Base-by-base conservation (phyloP, 2,888 invertebrate species). In the Watsonalla cultraria region DNA sequence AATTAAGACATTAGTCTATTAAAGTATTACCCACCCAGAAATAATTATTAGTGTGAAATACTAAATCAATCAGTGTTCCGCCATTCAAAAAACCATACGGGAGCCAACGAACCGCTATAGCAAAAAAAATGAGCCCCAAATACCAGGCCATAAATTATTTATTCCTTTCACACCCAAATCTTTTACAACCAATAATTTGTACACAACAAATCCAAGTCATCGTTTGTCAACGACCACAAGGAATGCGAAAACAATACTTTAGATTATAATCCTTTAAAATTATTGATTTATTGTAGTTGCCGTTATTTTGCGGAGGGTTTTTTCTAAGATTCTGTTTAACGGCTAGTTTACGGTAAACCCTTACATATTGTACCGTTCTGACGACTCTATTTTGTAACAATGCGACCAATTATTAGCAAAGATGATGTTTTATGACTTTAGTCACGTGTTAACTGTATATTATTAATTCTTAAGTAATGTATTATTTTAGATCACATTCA, bases 211-310 rank as follows among this genome's bases (percentile, higher is more conserved):
- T 62, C 74, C 67, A 65, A 64, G 61, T 61, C 59, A 58, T 61
- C 65, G 70, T 69, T 72, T 74, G 65, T 70, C 51, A 52, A 51
- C 59, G 65, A 72, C 72, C 75, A 68, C 72, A 73, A 58, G 70
- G 57, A 62, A 66, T 72, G 70, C 65, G 71, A 68, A 79, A 76
- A 84, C 79, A 83, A 83, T 62, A 59, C 64, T 70, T 66, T 51
- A 74, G 70, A 78, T 81, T 67, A 80, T 80, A 82, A 84, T 78
- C 80, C 80, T 77, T 82, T 74, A 66, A 65, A 64, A 68, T 60
- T 58, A 69, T 72, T 83, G 82, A 87, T 87, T 86, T 85, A 84
- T 78, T 42, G 42, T 71, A 64, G 52, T 57, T 56, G 56, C 73
- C 70, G 75, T 74, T 74, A 68, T 50, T 60, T 62, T 42, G 2